Conservation (phyloP, 2,113 vertebrate genomes). For the Hyperopisus bebe region DNA sequence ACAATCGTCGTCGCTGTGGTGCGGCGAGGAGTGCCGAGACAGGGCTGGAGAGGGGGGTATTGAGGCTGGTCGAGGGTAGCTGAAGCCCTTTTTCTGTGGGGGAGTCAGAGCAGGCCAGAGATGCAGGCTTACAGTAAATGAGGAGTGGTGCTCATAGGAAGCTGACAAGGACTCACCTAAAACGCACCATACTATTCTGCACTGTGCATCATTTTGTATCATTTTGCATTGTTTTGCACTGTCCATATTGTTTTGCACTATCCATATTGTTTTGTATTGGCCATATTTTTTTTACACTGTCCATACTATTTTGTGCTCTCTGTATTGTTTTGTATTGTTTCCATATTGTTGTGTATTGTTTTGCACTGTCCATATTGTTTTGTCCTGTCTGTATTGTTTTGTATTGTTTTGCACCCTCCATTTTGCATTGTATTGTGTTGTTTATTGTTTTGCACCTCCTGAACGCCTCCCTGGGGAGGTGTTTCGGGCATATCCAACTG, state of each 20-base stretch:
- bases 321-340: too few species aligned
- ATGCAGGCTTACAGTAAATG: not conserved
- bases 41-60: conserved; percentile 81
- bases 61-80: conserved; percentile 82
- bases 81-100: conserved; percentile 72
- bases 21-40: conserved; percentile 83
- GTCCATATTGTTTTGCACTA: not conserved
- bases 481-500: too few species aligned
- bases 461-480: too few species aligned
- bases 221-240: not conserved
- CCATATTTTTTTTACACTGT: too few species aligned
- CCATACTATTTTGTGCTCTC: not conserved
- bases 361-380: too few species aligned
- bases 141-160: not conserved
- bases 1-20: conserved; percentile 78
- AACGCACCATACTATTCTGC: not conserved
- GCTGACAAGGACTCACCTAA: not conserved
- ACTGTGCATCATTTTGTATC: not conserved
- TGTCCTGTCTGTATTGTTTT: too few species aligned
- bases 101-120: not conserved
- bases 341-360: too few species aligned
- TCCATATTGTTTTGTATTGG: not conserved
- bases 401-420: not conserved
- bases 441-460: not conserved
- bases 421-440: not conserved